phyloP scores from a whole-genome alignment of 2,888 invertebrate genomes.

The Troilus luridus region DNA sequence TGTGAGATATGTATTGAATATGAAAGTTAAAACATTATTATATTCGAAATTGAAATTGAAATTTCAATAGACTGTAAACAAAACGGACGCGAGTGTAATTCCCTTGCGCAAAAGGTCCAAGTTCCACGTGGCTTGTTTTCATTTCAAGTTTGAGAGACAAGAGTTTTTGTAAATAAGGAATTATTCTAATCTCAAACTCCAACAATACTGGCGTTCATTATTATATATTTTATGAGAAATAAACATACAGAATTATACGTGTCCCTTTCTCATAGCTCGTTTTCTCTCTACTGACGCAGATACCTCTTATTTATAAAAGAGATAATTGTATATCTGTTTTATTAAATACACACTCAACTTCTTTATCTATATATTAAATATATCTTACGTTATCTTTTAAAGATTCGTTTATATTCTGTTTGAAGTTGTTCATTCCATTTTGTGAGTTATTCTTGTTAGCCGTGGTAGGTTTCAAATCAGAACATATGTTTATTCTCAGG shows the following conservation, averaged over 20 bases:
- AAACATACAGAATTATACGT: neutral
- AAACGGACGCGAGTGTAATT: neutral
- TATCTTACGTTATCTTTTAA: neutral
- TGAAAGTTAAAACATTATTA: too few relatives aligned
- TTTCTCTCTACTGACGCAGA: neutral
- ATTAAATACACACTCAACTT: neutral
- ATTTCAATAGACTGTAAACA: neutral
- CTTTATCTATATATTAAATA: neutral
- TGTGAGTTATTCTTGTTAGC: neutral
- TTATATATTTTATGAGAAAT: neutral
- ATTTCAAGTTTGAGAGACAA: neutral
- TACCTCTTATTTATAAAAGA: neutral
- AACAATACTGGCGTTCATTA: neutral
- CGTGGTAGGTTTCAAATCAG: neutral
- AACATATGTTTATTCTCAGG: slow-evolving; percentile 59
- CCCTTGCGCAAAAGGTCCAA: neutral
- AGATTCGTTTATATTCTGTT: too few relatives aligned
- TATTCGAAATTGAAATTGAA: too few relatives aligned
- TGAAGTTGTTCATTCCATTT: neutral
- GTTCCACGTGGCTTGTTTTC: slow-evolving; percentile 13
- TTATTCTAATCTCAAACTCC: neutral
- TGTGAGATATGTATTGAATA: too few relatives aligned
- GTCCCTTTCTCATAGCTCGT: neutral
- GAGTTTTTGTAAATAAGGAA: neutral
- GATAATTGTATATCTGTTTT: neutral